phyloP scores from a whole-genome alignment of 2,888 invertebrate genomes.

The Cheilosia variabilis region DNA sequence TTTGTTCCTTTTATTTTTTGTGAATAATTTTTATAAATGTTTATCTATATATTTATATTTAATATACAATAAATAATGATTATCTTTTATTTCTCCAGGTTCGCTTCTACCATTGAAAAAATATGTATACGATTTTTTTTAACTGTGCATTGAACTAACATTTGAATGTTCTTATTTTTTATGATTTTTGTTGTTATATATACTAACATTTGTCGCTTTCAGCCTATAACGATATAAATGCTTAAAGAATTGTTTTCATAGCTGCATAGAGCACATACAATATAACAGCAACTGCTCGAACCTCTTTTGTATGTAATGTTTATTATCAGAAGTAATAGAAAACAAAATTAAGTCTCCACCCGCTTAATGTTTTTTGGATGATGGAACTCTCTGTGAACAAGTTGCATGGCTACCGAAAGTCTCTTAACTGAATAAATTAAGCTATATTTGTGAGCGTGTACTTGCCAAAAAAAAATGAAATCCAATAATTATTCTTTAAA shows the following conservation, averaged over 20 bases:
- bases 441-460: conserved; percentile 66
- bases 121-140: conserved; percentile 54
- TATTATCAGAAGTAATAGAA: conserved; percentile 33
- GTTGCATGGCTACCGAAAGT: conserved; percentile 69
- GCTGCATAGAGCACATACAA: conserved; percentile 57
- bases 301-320: conserved; percentile 35
- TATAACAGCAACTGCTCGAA: conserved; percentile 45
- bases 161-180: conserved; percentile 34
- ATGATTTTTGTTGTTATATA: not conserved
- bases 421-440: conserved; percentile 32
- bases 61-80: conserved; percentile 77
- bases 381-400: conserved; percentile 69
- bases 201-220: conserved; percentile 55
- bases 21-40: conserved; percentile 60
- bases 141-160: conserved; percentile 50
- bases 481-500: conserved; percentile 36
- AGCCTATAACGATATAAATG: conserved; percentile 27
- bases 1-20: conserved; percentile 56
- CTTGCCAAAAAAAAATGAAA: conserved; percentile 37
- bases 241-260: conserved; percentile 54
- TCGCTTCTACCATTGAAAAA: conserved; percentile 78
- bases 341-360: conserved; percentile 66
- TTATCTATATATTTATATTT: conserved; percentile 66
- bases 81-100: conserved; percentile 79
- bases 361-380: conserved; percentile 70